Evolutionary conservation across 2,797 vertebrate genomes (phyloP).

Genomic region (Orestias chungarensis): DNA sequence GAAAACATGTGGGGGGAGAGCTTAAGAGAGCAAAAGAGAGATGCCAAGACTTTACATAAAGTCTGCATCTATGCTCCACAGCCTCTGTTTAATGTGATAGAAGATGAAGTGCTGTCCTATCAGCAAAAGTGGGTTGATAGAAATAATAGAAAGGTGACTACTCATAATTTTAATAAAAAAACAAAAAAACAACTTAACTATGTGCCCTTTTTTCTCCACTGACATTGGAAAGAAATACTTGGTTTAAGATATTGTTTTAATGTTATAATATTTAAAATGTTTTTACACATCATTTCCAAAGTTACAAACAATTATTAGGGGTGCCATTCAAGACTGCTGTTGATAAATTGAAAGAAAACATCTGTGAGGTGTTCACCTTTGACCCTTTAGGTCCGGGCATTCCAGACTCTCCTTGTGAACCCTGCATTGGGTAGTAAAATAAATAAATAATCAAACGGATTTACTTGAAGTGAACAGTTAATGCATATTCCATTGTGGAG

Average conservation of each 20-base stretch:
- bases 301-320: not conserved
- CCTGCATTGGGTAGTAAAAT: constrained; percentile 75
- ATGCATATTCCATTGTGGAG: constrained; percentile 34
- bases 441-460: constrained; percentile 8
- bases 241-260: not conserved
- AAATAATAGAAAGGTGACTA: too few species aligned
- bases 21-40: not conserved
- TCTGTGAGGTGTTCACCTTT: constrained; percentile 85
- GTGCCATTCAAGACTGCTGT: not conserved
- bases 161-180: too few species aligned
- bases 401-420: constrained; percentile 91
- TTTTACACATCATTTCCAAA: not conserved
- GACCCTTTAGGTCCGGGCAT: constrained; percentile 91
- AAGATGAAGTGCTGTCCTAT: not conserved
- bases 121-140: not conserved
- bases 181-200: too few species aligned
- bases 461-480: not conserved
- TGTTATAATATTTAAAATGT: not conserved
- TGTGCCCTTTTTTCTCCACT: not conserved
- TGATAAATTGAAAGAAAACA: constrained; percentile 37
- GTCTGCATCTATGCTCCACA: not conserved
- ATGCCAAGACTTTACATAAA: not conserved
- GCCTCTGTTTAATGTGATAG: not conserved
- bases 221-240: too few species aligned
- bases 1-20: not conserved